Conservation (phyloP, 2,888 invertebrate species). For the Adineta ricciae region DNA sequence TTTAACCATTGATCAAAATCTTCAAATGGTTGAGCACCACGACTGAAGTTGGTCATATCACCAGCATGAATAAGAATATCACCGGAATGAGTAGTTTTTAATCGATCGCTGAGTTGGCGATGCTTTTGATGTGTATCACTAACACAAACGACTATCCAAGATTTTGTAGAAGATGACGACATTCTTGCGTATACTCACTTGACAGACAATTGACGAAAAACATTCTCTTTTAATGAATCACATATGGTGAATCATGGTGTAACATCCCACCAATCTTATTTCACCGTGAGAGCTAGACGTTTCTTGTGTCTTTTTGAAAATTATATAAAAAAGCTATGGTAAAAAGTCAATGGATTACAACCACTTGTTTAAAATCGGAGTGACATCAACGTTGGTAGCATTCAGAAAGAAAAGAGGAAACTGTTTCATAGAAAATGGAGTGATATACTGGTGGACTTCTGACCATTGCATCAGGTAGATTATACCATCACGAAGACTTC, state of each 20-base stretch:
- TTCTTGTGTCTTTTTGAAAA: too few species aligned
- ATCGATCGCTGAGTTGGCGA: not conserved
- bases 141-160: not conserved
- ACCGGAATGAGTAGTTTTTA: not conserved
- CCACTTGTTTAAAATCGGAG: not conserved
- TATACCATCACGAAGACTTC: not conserved
- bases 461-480: not conserved
- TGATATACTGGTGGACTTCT: not conserved
- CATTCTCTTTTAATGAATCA: too few species aligned
- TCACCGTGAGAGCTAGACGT: too few species aligned
- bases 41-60: not conserved
- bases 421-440: not conserved
- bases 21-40: not conserved
- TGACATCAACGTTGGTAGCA: not conserved
- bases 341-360: too few species aligned
- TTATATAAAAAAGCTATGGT: too few species aligned
- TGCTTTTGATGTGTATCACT: not conserved
- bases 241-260: too few species aligned
- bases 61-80: not conserved
- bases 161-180: not conserved
- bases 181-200: too few species aligned
- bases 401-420: not conserved
- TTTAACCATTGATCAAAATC: not conserved
- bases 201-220: too few species aligned
- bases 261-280: too few species aligned